These are phyloP conservation scores for Chinchilla lanigera DNA, from an alignment of 2,113 vertebrate species.

Conservation along the genomic window DNA sequence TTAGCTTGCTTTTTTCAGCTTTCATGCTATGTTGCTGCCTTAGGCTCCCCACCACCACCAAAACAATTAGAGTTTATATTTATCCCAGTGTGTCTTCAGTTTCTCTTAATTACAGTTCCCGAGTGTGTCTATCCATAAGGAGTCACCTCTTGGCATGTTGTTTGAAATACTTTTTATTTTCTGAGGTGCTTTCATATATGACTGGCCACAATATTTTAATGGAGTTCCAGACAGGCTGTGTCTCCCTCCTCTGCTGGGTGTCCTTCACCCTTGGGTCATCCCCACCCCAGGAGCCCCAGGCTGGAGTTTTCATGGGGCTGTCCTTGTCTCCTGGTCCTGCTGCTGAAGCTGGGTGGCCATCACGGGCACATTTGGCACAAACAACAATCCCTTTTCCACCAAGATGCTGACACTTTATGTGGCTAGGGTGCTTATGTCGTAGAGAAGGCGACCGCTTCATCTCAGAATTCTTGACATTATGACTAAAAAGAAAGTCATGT, in stretches of 20 bases:
- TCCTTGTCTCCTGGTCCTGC: too few species aligned
- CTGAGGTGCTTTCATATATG: neutral
- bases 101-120: neutral
- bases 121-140: neutral
- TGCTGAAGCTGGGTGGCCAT: too few species aligned
- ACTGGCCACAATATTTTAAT: neutral
- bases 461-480: neutral
- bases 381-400: rapidly evolving
- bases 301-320: rapidly evolving
- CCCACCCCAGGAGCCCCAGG: rapidly evolving
- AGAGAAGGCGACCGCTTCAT: neutral
- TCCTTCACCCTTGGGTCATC: neutral
- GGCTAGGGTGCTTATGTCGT: rapidly evolving
- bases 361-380: rapidly evolving
- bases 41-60: neutral
- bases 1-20: neutral
- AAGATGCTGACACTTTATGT: neutral
- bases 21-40: neutral
- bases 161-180: neutral
- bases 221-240: rapidly evolving
- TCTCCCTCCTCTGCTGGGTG: neutral
- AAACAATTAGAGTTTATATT: neutral
- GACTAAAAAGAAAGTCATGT: neutral
- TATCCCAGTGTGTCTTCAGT: neutral
- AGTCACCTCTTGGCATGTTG: neutral